Conservation (phyloP, 1,140 invertebrate species). For the Macrotrachela quadricornifera region DNA sequence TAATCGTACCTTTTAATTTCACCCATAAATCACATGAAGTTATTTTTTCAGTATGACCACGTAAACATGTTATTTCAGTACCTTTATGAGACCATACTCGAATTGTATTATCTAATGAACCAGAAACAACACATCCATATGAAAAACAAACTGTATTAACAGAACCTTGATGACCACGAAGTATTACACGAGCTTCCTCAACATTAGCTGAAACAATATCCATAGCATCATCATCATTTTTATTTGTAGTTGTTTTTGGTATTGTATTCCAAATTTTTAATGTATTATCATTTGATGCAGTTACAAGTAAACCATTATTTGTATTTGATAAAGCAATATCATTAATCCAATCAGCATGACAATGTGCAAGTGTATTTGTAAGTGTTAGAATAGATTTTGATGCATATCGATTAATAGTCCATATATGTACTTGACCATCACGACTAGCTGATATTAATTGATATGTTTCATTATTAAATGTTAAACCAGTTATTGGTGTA, state of each 20-base stretch:
- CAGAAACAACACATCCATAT: conserved; percentile 25
- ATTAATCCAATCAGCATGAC: conserved; percentile 28
- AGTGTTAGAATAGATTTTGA: conserved; percentile 12
- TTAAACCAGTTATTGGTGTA: conserved; percentile 18
- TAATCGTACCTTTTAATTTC: conserved; percentile 10
- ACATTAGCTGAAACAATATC: conserved; percentile 11
- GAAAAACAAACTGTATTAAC: conserved; percentile 19
- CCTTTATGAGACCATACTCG: conserved; percentile 29
- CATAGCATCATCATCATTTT: background rate
- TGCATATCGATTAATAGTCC: conserved; percentile 12
- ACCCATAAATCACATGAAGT: conserved; percentile 23
- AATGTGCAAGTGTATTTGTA: conserved; percentile 12
- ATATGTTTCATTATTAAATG: conserved; percentile 15
- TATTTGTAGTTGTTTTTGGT: too few species aligned
- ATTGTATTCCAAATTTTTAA: conserved; percentile 5
- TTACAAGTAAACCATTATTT: conserved; percentile 16
- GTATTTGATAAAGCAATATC: conserved; percentile 22
- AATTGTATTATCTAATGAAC: conserved; percentile 19
- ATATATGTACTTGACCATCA: conserved; percentile 16
- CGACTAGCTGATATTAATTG: conserved; percentile 20
- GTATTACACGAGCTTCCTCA: conserved; percentile 14
- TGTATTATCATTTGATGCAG: background rate
- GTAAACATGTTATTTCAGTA: conserved; percentile 24
- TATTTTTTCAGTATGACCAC: conserved; percentile 21
- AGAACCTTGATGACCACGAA: conserved; percentile 22